Base-by-base conservation (phyloP, 2,797 vertebrate species). In the Dallia pectoralis region DNA sequence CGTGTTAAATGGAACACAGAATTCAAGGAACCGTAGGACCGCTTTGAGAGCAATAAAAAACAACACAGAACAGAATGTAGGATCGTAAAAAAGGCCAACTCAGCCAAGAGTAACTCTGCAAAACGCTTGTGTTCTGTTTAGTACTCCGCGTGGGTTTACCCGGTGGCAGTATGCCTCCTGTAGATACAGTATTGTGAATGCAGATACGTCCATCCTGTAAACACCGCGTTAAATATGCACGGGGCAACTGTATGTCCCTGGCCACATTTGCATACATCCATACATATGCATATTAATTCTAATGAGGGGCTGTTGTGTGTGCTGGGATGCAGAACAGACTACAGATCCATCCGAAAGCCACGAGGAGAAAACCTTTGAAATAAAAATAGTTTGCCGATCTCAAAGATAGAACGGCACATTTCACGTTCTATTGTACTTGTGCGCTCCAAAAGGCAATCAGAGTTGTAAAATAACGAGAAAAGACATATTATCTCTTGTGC, bases 181-280 rank as follows among this genome's bases (percentile, higher is more conserved):
- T 59, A 59, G 53, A 59, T 59, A 27, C 53, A 59, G 22, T 25
- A 22, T 59, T 59, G 53, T 59, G 53, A 44, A 44, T 44, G 40
- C 11, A 44, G 12, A 44, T 44, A 44, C 40, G 14, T 44, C 40
- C 40, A 44, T 14, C 40, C 40, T 44, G 9, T 44, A 44, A 44
- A 44, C 40, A 44, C 11, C 14, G 29, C 51, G 51, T 74, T 49
- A 64, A 62, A 64, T 51, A 64, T 64, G 47, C 22, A 74, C 61
- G 30, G 4, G 14, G 40, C 40, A 11, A 44, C 36, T 6, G 36
- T 40, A 40, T 40, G 36, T 40, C 36, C 36, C 36, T 40, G 2
- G 9, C 40, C 40, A 12, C 14, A 44, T 44, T 44, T 44, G 40
- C 40, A 44, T 44, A 44, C 8, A 6, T 44, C 40, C 40, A 44